A percentile compares a stretch with the other conserved stretches of the same genome.
Conservation (phyloP, 2,113 vertebrate genomes). For the Malaclemys terrapin region DNA sequence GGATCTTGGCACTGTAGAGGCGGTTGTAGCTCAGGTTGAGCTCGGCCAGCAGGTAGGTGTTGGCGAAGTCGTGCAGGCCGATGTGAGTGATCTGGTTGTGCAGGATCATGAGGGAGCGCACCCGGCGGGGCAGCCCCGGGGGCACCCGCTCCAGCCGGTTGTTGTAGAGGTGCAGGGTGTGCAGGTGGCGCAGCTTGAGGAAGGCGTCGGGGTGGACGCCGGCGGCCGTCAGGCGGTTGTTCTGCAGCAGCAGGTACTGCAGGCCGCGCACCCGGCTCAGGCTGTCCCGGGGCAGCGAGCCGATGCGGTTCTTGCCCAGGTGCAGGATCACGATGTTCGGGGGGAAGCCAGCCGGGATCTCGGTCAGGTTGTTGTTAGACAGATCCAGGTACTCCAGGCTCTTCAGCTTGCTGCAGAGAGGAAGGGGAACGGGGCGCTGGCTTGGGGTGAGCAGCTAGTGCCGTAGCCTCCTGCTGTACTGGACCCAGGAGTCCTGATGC, state of each 20-base stretch:
- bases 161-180: conserved; percentile 72
- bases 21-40: conserved; percentile 77
- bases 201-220: conserved; percentile 47
- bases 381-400: conserved; percentile 76
- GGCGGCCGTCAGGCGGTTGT: conserved; percentile 47
- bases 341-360: conserved; percentile 65
- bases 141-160: conserved; percentile 65
- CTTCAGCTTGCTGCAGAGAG: conserved; percentile 58
- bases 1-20: conserved; percentile 54
- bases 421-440: accelerated
- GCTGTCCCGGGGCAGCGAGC: conserved; percentile 13
- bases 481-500: background rate
- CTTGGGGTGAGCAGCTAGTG: background rate
- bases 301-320: conserved; percentile 70
- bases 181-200: conserved; percentile 56
- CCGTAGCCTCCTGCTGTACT: background rate
- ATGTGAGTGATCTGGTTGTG: conserved; percentile 58
- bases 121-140: conserved; percentile 46
- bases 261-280: conserved; percentile 33
- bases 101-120: conserved; percentile 70
- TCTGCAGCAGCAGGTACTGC: conserved; percentile 73
- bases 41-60: conserved; percentile 39
- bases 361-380: conserved; percentile 67
- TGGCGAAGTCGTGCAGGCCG: conserved; percentile 20
- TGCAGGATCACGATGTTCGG: conserved; percentile 56